These are phyloP conservation scores for Trilocha varians DNA, from an alignment of 2,888 invertebrate genomes.

Conservation along the genomic window DNA sequence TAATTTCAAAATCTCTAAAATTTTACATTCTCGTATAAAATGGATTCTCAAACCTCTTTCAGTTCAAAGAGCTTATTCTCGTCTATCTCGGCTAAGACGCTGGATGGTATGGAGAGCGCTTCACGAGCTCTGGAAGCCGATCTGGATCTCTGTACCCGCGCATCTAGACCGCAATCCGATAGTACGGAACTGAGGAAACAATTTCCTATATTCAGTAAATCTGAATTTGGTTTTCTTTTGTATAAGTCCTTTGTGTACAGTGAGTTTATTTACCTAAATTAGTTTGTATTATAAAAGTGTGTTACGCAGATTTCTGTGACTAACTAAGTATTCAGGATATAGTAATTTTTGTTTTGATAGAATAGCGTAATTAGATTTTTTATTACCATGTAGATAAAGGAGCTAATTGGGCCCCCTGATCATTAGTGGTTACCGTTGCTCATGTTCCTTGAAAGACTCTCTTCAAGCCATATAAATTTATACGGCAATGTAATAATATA, in stretches of 20 bases:
- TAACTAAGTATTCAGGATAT: too few species aligned
- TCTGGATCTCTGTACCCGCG: constrained; percentile 40
- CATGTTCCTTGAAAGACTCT: too few species aligned
- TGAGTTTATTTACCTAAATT: too few species aligned
- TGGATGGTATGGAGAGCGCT: constrained; percentile 52
- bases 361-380: too few species aligned
- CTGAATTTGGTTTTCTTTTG: not conserved
- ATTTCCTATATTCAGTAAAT: not conserved
- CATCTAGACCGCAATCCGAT: constrained; percentile 37
- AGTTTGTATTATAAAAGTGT: too few species aligned
- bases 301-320: too few species aligned
- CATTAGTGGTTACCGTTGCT: too few species aligned
- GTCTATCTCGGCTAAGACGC: constrained; percentile 72
- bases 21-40: not conserved
- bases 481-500: too few species aligned
- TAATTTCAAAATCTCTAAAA: not conserved
- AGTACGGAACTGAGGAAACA: constrained; percentile 37
- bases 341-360: too few species aligned
- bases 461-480: too few species aligned
- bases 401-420: too few species aligned
- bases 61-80: constrained; percentile 75
- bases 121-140: constrained; percentile 54
- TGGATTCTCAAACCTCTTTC: constrained; percentile 65
- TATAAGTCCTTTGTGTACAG: not conserved
- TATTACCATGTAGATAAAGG: too few species aligned